Percentiles rank a stretch among this genome's conserved stretches.
These are phyloP conservation scores for Diabrotica virgifera DNA, from an alignment of 1,140 invertebrate genomes.

Conservation along the genomic window DNA sequence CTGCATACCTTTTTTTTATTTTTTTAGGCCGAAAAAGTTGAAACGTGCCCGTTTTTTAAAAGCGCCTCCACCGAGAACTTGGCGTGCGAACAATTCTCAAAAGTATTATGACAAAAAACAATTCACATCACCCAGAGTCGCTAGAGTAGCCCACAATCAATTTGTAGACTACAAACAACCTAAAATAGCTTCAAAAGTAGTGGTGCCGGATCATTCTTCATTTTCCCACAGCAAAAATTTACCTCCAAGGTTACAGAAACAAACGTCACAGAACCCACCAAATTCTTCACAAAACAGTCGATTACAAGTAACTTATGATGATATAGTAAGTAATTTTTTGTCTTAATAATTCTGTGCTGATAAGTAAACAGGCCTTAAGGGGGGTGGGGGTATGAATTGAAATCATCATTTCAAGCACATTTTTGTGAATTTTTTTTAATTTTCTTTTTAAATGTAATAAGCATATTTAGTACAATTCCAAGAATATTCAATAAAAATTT, in stretches of 20 bases:
- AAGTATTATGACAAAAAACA: constrained; percentile 11
- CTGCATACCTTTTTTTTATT: no score
- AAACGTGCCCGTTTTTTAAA: no score
- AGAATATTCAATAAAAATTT: no score
- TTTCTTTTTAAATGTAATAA: no score
- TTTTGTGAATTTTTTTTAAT: no score
- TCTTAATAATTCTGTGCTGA: no score
- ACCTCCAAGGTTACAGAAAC: not conserved
- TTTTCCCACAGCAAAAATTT: not conserved
- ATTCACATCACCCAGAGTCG: constrained; percentile 21
- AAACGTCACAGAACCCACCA: not conserved
- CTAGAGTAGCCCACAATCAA: constrained; percentile 33
- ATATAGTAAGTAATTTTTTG: no score
- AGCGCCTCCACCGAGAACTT: constrained; percentile 6
- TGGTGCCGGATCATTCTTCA: constrained; percentile 18
- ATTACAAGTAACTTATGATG: not conserved
- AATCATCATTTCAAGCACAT: no score
- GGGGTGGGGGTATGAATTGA: no score
- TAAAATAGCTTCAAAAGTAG: constrained; percentile 18
- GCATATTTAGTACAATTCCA: no score
- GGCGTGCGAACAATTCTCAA: constrained; percentile 28
- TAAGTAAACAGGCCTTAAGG: no score
- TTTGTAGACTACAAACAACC: constrained; percentile 25
- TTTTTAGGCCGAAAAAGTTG: no score
- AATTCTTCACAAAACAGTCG: not conserved